Evolutionary conservation across 2,797 vertebrate genomes (phyloP).

Genomic region (Toxotes lorentzi): DNA sequence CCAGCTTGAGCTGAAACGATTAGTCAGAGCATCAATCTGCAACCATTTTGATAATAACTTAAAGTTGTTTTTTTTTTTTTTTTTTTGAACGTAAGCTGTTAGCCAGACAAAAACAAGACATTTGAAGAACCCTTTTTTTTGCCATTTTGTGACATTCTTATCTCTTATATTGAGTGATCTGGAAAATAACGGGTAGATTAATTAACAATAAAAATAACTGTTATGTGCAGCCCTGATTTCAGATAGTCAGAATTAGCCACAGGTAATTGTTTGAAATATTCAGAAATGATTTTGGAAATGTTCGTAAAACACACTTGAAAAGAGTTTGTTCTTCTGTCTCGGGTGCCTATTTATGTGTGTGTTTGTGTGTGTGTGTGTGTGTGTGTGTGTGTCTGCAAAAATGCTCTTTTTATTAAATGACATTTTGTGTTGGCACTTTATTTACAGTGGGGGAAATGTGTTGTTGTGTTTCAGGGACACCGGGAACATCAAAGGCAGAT

Average conservation of each 20-base stretch:
- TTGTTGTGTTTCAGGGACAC: conserved; percentile 95
- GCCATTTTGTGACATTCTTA: neutral
- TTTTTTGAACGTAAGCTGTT: neutral
- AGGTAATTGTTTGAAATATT: conserved; percentile 28
- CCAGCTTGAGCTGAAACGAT: too few species aligned
- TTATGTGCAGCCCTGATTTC: neutral
- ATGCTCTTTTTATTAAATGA: conserved; percentile 49
- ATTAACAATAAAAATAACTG: neutral
- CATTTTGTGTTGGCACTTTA: conserved; percentile 78
- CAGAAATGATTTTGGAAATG: conserved; percentile 23
- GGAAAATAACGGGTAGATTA: neutral
- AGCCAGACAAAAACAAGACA: neutral
- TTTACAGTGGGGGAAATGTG: conserved; percentile 90
- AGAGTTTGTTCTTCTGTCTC: conserved; percentile 25
- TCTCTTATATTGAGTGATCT: neutral
- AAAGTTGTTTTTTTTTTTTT: neutral
- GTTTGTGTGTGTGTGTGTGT: neutral
- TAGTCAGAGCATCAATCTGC: neutral
- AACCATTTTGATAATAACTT: neutral
- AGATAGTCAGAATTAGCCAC: conserved; percentile 8
- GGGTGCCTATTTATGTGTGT: neutral
- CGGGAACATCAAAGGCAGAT: conserved; percentile 93
- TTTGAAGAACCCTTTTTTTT: too few species aligned
- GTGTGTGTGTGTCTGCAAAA: conserved; percentile 19
- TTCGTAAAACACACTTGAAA: conserved; percentile 3